Evolutionary conservation across 2,797 vertebrate genomes (phyloP).

Genomic region (Manis pentadactyla): DNA sequence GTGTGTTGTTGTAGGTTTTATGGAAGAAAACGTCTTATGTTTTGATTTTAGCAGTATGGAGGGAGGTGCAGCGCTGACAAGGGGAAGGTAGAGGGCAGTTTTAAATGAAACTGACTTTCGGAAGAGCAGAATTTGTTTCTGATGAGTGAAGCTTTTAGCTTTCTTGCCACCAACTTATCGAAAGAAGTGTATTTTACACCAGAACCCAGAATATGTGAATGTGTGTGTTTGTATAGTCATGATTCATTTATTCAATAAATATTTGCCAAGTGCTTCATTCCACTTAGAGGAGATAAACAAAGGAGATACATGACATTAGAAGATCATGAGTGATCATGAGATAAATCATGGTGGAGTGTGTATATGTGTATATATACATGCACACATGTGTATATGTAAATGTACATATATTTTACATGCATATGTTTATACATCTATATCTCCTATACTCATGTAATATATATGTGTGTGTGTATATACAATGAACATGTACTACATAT

Average conservation of each 20-base stretch:
- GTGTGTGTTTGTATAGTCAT: not conserved
- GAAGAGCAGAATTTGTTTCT: not conserved
- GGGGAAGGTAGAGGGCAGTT: not conserved
- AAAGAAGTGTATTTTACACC: not conserved
- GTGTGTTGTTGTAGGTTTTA: not conserved
- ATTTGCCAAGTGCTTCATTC: not conserved
- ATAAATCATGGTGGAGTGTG: not conserved
- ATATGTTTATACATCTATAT: not conserved
- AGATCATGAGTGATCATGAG: not conserved
- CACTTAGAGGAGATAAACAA: not conserved
- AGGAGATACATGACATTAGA: not conserved
- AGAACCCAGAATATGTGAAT: not conserved
- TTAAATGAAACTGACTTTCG: not conserved
- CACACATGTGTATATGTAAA: not conserved
- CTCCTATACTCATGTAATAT: not conserved
- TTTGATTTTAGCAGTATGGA: not conserved
- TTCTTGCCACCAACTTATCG: not conserved
- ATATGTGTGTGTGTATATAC: too few species aligned
- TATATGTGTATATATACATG: not conserved
- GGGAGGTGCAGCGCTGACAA: not conserved
- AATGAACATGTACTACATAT: not conserved
- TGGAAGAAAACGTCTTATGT: not conserved
- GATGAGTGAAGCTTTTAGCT: not conserved
- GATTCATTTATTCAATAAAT: not conserved
- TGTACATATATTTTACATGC: not conserved